Conservation (phyloP, 2,888 invertebrate species). For the Drosophila meridionalis region DNA sequence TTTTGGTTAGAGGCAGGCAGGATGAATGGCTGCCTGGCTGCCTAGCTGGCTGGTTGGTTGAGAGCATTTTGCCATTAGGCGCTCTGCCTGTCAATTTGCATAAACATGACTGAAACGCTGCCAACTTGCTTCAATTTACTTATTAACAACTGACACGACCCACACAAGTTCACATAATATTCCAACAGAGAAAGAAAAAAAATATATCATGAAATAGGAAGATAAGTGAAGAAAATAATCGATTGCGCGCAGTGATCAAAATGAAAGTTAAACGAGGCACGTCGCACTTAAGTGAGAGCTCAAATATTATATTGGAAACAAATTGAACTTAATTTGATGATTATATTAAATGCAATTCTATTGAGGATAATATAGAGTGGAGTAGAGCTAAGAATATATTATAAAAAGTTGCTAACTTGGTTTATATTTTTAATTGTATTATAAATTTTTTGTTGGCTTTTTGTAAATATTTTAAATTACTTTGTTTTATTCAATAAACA, state of each 20-base stretch:
- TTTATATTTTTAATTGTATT: too few species aligned
- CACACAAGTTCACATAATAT: constrained; percentile 34
- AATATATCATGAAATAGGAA: neutral
- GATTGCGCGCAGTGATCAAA: constrained; percentile 9
- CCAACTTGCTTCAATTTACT: constrained; percentile 49
- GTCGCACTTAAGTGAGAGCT: constrained; percentile 1
- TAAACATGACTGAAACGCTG: constrained; percentile 42
- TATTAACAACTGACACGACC: constrained; percentile 50
- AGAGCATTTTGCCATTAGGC: constrained; percentile 57
- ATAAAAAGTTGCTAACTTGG: too few species aligned
- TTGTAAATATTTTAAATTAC: too few species aligned
- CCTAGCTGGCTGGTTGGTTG: constrained; percentile 17
- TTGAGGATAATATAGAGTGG: neutral
- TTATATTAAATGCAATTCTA: neutral
- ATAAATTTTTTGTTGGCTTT: too few species aligned
- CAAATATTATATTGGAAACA: neutral
- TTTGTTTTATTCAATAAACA: too few species aligned
- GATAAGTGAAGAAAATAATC: constrained; percentile 21
- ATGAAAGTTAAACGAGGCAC: constrained; percentile 1
- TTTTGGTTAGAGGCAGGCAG: neutral
- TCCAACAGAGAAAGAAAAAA: neutral
- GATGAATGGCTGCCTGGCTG: constrained; percentile 19
- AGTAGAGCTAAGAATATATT: too few species aligned
- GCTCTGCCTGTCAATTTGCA: constrained; percentile 52
- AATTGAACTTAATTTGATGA: neutral